Percentiles rank a stretch among this genome's conserved stretches.
Evolutionary conservation across 2,113 vertebrate species (phyloP).

Genomic region (Datnioides undecimradiatus): DNA sequence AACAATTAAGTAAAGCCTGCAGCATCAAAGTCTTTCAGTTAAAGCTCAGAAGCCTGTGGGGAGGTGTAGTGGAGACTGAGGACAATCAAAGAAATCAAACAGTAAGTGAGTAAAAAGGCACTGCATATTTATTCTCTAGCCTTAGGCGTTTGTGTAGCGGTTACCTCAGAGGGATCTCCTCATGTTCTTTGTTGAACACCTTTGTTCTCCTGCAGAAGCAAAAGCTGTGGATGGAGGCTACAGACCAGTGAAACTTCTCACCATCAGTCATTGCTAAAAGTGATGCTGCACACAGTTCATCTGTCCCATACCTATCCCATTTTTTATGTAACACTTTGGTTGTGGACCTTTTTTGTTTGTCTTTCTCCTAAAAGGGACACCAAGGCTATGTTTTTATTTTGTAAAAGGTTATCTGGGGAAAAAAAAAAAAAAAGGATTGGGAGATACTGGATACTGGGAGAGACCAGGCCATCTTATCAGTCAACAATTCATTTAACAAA

Average conservation of each 20-base stretch:
- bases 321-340: background rate
- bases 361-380: too few relatives aligned
- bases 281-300: background rate
- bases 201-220: slow-evolving; percentile 43
- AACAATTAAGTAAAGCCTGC: slow-evolving; percentile 80
- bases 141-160: slow-evolving; percentile 40
- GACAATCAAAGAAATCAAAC: slow-evolving; percentile 66
- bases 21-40: slow-evolving; percentile 61
- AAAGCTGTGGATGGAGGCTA: slow-evolving; percentile 33
- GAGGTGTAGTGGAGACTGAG: slow-evolving; percentile 51
- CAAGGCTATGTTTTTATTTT: too few relatives aligned
- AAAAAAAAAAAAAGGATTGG: too few relatives aligned
- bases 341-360: background rate
- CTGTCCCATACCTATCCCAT: background rate
- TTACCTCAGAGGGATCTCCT: slow-evolving; percentile 42
- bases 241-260: slow-evolving; percentile 13
- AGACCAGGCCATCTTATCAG: too few relatives aligned
- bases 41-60: slow-evolving; percentile 53
- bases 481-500: too few relatives aligned
- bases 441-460: too few relatives aligned
- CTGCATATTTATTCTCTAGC: slow-evolving; percentile 44
- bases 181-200: slow-evolving; percentile 48
- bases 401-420: too few relatives aligned
- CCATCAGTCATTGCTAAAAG: background rate
- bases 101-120: slow-evolving; percentile 51